phyloP scores from a whole-genome alignment of 2,797 vertebrate species.

The Phoebastria nigripes region DNA sequence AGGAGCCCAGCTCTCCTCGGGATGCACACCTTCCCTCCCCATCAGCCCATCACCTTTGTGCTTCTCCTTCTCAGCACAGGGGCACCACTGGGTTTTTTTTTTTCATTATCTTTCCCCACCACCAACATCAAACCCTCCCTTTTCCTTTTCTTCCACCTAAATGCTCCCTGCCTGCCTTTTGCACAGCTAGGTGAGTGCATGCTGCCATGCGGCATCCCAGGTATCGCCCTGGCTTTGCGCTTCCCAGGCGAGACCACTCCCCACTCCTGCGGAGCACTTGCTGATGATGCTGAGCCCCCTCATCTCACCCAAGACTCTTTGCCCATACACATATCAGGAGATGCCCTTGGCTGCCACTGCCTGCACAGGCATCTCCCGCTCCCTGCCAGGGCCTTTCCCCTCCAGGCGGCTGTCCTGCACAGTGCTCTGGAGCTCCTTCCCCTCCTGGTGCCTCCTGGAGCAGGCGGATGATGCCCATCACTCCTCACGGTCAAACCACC shows the following conservation, averaged over 20 bases:
- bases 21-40: not conserved
- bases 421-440: not conserved
- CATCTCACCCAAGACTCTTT: not conserved
- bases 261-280: not conserved
- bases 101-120: not conserved
- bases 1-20: not conserved
- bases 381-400: not conserved
- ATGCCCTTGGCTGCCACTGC: not conserved
- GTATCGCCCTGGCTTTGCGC: not conserved
- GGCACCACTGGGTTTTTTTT: not conserved
- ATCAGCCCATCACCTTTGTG: not conserved
- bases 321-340: not conserved
- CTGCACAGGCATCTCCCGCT: not conserved
- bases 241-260: not conserved
- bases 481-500: not conserved
- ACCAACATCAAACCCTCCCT: not conserved
- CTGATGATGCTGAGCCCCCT: not conserved
- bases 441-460: not conserved
- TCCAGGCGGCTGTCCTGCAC: not conserved
- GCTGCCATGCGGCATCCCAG: accelerated
- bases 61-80: not conserved
- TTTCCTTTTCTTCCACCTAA: not conserved
- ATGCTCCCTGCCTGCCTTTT: not conserved
- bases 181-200: not conserved
- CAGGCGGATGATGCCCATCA: not conserved